These are phyloP conservation scores for Myotis lucifugus DNA, from an alignment of 2,113 vertebrate genomes.

Conservation along the genomic window DNA sequence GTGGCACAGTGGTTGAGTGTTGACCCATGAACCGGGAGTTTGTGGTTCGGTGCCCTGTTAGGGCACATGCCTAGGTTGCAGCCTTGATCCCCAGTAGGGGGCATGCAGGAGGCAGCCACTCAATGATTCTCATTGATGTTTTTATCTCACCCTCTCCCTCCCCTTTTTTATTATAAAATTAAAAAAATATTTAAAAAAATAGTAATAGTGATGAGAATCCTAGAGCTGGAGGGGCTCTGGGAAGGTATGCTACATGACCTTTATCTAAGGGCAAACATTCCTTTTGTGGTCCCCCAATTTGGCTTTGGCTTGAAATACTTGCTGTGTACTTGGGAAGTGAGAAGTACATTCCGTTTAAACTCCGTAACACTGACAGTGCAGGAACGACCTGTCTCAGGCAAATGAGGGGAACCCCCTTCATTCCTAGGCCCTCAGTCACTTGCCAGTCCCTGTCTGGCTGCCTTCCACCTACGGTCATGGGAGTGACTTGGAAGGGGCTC, in stretches of 20 bases:
- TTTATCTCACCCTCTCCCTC: too few relatives aligned
- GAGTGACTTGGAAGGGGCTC: neutral
- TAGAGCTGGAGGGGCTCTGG: neutral
- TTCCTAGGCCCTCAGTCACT: neutral
- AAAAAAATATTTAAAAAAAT: neutral
- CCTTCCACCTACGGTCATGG: neutral
- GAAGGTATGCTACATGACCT: neutral
- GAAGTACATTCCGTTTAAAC: neutral
- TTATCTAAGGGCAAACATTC: neutral
- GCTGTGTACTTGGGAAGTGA: neutral
- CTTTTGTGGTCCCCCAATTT: neutral
- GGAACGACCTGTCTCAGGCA: neutral
- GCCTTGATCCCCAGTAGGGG: too few relatives aligned
- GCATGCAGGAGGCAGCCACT: too few relatives aligned
- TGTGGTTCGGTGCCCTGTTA: too few relatives aligned
- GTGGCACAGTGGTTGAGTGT: too few relatives aligned
- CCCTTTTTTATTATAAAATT: too few relatives aligned
- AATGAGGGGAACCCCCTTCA: neutral
- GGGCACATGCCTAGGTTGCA: too few relatives aligned
- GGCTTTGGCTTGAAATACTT: neutral
- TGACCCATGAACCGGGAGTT: too few relatives aligned
- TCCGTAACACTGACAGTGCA: neutral
- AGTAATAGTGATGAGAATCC: neutral
- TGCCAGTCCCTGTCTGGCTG: neutral
- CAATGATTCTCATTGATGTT: too few relatives aligned